Base-by-base conservation (phyloP, 2,888 invertebrate genomes). In the Drosophila fulvimacula region DNA sequence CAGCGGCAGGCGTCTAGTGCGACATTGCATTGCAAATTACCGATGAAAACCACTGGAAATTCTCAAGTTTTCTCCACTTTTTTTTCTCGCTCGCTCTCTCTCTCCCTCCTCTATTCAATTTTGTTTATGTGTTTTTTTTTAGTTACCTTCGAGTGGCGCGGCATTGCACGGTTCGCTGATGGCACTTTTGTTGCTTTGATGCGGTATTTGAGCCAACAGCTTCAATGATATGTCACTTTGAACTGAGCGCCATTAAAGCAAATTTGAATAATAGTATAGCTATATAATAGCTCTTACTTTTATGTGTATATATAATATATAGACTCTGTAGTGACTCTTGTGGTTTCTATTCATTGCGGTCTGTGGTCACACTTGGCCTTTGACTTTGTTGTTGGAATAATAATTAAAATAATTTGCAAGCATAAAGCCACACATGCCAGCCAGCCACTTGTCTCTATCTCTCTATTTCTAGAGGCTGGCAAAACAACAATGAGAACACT, bases 201-300 rank as follows among this genome's bases (percentile, higher is more conserved):
- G 69, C 53, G 77, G 73, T 63, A 41, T 56, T 64, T 67, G 34
- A 60, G 55, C 42, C 27, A 52, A 15, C 24, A 34, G 36, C 27
- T 38, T 48, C 46, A 63, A 41, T 62, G 67, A 63, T 69, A 41
- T 63, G 57, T 32, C 53, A 36, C 48, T 53, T 48, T 68, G 42
- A 21, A 52, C 41, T 48, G 17, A 24, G 17, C 27, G 27, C 32
- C 57, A 38, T 55, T 44, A 55, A 52, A 39, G 30, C 30, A 52
- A 62, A 69, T 76, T 73, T 73, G 42, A 77, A 77, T 77, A 77
- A 69, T 56, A 42, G 41, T 52, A 41, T 61, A 30, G 48, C 49
- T 11, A 21, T 36, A 30, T 30, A 30, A 10, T 30, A 30, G 30
- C 30, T 30, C 30, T 30, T 30, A 9, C 30, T 30, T 30, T 30